Evolutionary conservation across 2,888 invertebrate genomes (phyloP).

Genomic region (Tridacna crocea): DNA sequence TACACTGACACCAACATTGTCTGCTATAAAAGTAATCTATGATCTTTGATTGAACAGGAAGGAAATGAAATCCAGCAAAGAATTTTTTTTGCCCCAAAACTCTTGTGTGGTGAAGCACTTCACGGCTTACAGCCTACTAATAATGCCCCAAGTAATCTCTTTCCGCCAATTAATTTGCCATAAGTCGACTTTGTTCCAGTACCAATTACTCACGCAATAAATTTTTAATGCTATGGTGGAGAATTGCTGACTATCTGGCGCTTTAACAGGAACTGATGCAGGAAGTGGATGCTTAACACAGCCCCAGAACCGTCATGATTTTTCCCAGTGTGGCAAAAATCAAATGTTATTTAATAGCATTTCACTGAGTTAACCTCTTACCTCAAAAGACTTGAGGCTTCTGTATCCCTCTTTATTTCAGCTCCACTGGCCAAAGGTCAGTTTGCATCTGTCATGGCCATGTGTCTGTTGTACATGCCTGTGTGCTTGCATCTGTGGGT

Average conservation of each 20-base stretch:
- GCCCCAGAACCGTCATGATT: background rate
- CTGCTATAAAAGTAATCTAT: no score
- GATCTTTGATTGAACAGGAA: background rate
- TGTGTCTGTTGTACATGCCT: no score
- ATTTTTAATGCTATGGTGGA: conserved; percentile 41
- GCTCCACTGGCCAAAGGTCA: no score
- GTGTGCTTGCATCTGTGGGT: no score
- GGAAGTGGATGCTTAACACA: conserved; percentile 11
- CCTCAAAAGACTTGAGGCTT: background rate
- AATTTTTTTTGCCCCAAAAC: background rate
- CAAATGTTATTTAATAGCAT: background rate
- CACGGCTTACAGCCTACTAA: conserved; percentile 19
- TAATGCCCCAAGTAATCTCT: conserved; percentile 25
- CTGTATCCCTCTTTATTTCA: no score
- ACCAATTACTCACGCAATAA: conserved; percentile 32
- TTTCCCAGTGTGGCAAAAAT: background rate
- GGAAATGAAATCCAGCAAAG: background rate
- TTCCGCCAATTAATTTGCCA: conserved; percentile 36
- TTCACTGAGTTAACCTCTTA: background rate
- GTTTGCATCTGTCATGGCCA: no score
- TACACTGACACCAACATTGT: no score
- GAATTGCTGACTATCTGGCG: conserved; percentile 19
- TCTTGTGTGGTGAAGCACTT: conserved; percentile 7
- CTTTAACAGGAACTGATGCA: conserved; percentile 11
- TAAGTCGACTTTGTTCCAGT: conserved; percentile 24